Percentiles rank a stretch among this genome's conserved stretches.
phyloP scores from a whole-genome alignment of 2,113 vertebrate species.

The Ariopsis seemanni region DNA sequence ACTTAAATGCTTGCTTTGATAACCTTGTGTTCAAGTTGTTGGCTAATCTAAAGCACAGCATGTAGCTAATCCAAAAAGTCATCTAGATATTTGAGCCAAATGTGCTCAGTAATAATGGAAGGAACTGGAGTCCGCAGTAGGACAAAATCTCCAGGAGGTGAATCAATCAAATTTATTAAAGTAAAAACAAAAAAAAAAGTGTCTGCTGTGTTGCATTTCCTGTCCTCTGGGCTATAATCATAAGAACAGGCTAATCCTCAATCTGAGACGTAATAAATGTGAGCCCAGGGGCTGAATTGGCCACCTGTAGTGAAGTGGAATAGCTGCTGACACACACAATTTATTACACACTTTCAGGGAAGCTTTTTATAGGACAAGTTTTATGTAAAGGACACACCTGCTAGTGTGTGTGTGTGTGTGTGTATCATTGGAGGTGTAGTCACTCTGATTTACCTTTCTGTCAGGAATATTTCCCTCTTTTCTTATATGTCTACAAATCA shows the following conservation, averaged over 20 bases:
- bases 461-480: not conserved
- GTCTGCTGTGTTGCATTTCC: not conserved
- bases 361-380: conserved; percentile 31
- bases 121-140: not conserved
- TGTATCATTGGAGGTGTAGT: not conserved
- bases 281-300: not conserved
- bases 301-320: conserved; percentile 13
- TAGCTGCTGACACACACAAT: conserved; percentile 27
- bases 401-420: not conserved
- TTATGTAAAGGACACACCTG: conserved; percentile 34
- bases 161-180: conserved; percentile 1
- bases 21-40: not conserved
- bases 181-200: not conserved
- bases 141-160: not conserved
- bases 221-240: conserved; percentile 24
- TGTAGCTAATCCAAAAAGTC: conserved; percentile 15
- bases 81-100: not conserved
- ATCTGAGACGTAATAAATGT: conserved; percentile 13
- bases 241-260: not conserved
- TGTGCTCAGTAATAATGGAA: not conserved
- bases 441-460: conserved; percentile 15
- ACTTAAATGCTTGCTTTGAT: not conserved
- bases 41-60: conserved; percentile 9
- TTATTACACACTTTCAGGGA: conserved; percentile 21
- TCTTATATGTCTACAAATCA: conserved; percentile 5